phyloP scores from a whole-genome alignment of 2,888 invertebrate genomes.

The Acronicta aceris region DNA sequence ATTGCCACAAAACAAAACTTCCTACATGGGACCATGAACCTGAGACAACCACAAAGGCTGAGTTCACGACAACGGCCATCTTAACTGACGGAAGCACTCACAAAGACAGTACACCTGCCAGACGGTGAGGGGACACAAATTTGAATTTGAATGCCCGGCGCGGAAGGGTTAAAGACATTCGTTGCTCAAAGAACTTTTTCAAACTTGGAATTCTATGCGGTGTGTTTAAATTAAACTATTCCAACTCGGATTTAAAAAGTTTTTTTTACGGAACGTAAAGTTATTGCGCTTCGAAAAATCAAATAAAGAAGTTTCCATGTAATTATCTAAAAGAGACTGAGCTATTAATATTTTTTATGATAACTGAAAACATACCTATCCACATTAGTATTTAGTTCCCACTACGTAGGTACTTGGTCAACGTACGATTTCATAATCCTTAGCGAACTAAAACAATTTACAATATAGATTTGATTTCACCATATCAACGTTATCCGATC shows the following conservation, averaged over 20 bases:
- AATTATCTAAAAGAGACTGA: too few relatives aligned
- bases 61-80: slow-evolving; percentile 64
- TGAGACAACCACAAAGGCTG: slow-evolving; percentile 57
- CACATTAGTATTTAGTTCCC: too few relatives aligned
- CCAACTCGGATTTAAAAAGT: slow-evolving; percentile 20
- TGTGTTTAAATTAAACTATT: slow-evolving; percentile 40
- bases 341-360: too few relatives aligned
- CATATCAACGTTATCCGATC: too few relatives aligned
- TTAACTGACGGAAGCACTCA: slow-evolving; percentile 78
- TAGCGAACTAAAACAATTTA: too few relatives aligned
- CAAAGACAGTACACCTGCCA: slow-evolving; percentile 80
- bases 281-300: background rate
- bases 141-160: slow-evolving; percentile 80
- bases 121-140: slow-evolving; percentile 73
- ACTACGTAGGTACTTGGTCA: too few relatives aligned
- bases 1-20: slow-evolving; percentile 52
- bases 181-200: slow-evolving; percentile 59
- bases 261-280: background rate
- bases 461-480: too few relatives aligned
- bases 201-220: slow-evolving; percentile 42
- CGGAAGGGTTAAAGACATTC: slow-evolving; percentile 79
- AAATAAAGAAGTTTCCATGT: too few relatives aligned
- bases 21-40: slow-evolving; percentile 31
- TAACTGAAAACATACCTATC: too few relatives aligned
- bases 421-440: too few relatives aligned